Conservation (phyloP, 1,140 invertebrate species). For the Drosophila malerkotliana region DNA sequence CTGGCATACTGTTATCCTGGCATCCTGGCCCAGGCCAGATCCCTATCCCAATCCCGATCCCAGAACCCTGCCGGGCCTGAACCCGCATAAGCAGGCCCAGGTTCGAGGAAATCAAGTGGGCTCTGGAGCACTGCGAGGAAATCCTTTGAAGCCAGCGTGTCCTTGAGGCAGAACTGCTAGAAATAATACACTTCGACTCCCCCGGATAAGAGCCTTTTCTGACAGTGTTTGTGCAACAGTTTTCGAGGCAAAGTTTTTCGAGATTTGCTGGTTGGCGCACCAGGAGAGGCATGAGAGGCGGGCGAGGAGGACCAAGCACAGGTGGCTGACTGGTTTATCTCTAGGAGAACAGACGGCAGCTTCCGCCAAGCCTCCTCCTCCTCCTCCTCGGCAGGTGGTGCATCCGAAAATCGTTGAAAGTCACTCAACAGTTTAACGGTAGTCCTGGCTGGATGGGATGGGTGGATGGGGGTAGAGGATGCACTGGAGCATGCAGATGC, state of each 20-base stretch:
- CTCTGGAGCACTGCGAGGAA: neutral
- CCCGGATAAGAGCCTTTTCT: neutral
- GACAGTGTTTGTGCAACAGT: conserved; percentile 41
- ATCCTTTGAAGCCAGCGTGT: neutral
- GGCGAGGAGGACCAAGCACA: neutral
- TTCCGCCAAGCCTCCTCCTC: conserved; percentile 43
- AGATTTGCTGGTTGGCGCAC: conserved; percentile 22
- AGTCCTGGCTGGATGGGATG: conserved; percentile 19
- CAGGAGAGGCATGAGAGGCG: neutral
- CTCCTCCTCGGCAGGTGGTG: conserved; percentile 30
- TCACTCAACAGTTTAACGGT: conserved; percentile 77
- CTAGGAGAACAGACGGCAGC: conserved; percentile 43
- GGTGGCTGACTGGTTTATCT: conserved; percentile 63
- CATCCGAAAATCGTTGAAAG: conserved; percentile 77
- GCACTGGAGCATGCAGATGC: conserved; percentile 27
- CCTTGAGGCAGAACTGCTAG: neutral
- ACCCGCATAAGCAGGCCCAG: conserved; percentile 40
- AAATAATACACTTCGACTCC: neutral
- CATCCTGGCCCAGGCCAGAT: neutral
- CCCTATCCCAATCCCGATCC: neutral
- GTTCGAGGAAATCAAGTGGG: neutral
- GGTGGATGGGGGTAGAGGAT: neutral
- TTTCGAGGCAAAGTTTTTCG: conserved; percentile 47
- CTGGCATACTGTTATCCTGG: neutral
- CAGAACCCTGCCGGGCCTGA: conserved; percentile 11